Conservation (phyloP, 2,888 invertebrate genomes). For the Papilio gigon region DNA sequence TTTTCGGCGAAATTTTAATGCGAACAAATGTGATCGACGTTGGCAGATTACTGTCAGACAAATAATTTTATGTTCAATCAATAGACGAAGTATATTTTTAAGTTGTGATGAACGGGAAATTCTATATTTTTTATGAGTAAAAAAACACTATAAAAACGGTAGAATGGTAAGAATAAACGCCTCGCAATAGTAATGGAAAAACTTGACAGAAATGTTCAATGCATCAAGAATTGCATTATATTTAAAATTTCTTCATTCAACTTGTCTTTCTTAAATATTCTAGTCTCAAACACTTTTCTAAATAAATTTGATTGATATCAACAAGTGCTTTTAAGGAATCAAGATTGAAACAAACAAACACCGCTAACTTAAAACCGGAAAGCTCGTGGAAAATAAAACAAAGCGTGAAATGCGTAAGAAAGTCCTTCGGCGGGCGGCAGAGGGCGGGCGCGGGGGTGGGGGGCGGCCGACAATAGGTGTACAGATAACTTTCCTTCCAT, state of each 20-base stretch:
- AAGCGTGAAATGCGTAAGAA: conserved; percentile 82
- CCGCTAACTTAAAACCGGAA: conserved; percentile 40
- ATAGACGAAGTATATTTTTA: not conserved
- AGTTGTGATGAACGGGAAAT: no score
- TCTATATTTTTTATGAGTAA: no score
- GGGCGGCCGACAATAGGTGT: conserved; percentile 80
- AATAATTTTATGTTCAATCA: conserved; percentile 3
- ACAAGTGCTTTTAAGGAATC: conserved; percentile 46
- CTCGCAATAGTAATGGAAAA: no score
- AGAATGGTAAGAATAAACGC: no score
- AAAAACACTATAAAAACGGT: no score
- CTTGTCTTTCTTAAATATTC: no score
- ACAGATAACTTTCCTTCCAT: conserved; percentile 82
- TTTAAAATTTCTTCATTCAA: no score
- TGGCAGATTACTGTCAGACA: not conserved
- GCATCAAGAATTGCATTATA: not conserved
- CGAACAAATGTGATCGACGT: conserved; percentile 21
- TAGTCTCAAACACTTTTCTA: no score
- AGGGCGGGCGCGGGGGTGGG: conserved; percentile 56
- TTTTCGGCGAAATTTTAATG: conserved; percentile 41
- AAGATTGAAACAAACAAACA: conserved; percentile 42
- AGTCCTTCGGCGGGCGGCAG: conserved; percentile 65
- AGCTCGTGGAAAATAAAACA: conserved; percentile 63
- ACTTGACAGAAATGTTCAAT: no score
- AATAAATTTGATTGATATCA: conserved; percentile 41